phyloP scores from a whole-genome alignment of 2,113 vertebrate genomes.

The Xiphophorus couchianus region DNA sequence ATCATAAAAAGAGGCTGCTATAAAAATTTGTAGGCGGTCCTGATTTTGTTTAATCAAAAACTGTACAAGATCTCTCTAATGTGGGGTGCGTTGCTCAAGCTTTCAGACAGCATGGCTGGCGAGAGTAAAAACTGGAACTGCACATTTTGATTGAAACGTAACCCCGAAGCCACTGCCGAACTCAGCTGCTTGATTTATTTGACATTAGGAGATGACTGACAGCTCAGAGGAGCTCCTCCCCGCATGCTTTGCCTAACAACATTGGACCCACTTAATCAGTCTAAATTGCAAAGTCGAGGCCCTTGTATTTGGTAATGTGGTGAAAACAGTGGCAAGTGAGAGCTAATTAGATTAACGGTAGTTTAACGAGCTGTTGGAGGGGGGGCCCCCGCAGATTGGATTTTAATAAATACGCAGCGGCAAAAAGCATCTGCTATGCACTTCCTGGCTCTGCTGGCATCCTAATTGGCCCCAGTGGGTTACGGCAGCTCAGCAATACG shows the following conservation, averaged over 20 bases:
- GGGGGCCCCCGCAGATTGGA: slow-evolving; percentile 75
- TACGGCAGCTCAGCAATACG: slow-evolving; percentile 63
- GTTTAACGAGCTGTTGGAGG: slow-evolving; percentile 79
- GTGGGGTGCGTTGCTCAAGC: slow-evolving; percentile 32
- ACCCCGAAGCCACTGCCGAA: slow-evolving; percentile 48
- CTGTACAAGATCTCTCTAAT: slow-evolving; percentile 37
- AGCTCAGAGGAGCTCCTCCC: slow-evolving; percentile 62
- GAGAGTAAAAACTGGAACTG: slow-evolving; percentile 37
- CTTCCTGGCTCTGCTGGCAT: slow-evolving; percentile 75
- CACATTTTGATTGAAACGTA: slow-evolving; percentile 36
- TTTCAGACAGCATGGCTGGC: slow-evolving; percentile 26
- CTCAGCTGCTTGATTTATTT: slow-evolving; percentile 56
- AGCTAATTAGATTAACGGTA: slow-evolving; percentile 81
- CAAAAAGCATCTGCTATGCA: slow-evolving; percentile 78
- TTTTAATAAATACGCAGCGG: slow-evolving; percentile 80
- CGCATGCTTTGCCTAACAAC: slow-evolving; percentile 53
- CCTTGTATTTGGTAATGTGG: slow-evolving; percentile 79
- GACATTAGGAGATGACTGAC: slow-evolving; percentile 62
- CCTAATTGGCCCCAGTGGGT: slow-evolving; percentile 82
- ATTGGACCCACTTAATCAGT: slow-evolving; percentile 73
- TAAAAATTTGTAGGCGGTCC: slow-evolving; percentile 50
- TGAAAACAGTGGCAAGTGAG: slow-evolving; percentile 80
- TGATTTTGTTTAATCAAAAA: slow-evolving; percentile 36
- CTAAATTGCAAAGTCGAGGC: slow-evolving; percentile 71
- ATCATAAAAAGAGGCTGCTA: slow-evolving; percentile 39